Percentiles rank a stretch among this genome's conserved stretches.
Evolutionary conservation across 2,113 vertebrate species (phyloP).

Genomic region (Boulengeromyrus knoepffleri): DNA sequence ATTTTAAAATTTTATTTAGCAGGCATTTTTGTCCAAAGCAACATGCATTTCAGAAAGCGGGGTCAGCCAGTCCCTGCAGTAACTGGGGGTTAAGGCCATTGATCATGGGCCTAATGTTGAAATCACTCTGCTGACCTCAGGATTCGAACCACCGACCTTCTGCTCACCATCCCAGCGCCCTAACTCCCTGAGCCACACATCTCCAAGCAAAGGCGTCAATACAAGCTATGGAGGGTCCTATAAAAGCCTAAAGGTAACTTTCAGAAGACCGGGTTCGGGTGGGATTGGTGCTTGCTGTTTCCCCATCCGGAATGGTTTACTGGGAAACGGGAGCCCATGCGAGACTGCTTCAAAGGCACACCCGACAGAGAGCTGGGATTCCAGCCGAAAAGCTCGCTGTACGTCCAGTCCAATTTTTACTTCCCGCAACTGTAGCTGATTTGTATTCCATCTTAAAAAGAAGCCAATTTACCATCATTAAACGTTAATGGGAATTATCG

Average conservation of each 20-base stretch:
- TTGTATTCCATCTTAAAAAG: constrained; percentile 7
- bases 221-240: background rate
- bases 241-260: background rate
- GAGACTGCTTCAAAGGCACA: background rate
- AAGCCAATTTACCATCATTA: constrained; percentile 6
- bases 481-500: constrained; percentile 3
- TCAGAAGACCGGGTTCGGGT: background rate
- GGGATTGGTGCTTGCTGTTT: background rate
- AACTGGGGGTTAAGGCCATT: background rate
- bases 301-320: background rate
- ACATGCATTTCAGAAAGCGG: background rate
- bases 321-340: background rate
- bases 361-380: background rate
- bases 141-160: background rate
- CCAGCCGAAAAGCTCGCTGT: background rate
- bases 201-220: background rate
- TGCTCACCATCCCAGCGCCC: background rate
- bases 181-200: background rate
- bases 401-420: background rate
- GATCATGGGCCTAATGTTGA: background rate
- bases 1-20: background rate
- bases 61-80: background rate
- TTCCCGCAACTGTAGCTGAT: background rate
- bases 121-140: background rate
- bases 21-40: background rate